Evolutionary conservation across 2,888 invertebrate genomes (phyloP), one percentile per base, ranked within the genome.

Genomic region (Apodemia duryi): DNA sequence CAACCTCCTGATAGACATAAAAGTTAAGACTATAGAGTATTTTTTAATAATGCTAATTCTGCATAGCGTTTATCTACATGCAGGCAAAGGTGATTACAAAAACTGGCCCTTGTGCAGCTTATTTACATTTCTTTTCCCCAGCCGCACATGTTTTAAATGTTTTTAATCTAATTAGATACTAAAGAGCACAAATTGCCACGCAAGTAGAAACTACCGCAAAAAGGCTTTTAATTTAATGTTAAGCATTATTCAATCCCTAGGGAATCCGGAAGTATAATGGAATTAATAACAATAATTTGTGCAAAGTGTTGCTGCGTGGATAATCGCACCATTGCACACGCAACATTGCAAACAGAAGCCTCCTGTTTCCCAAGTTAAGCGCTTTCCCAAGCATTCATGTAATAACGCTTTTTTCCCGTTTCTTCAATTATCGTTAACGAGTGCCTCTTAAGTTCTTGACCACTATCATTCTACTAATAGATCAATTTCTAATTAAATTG

Each of bases 181-280:
- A 57, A 57, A 6, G 60, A 35, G 60, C 13, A 60, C 60, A 60
- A 60, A 32, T 60, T 35, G 35, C 60, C n/a, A 32, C 32, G 32
- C 32, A 35, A 60, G 35, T 35, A 60, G 60, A 60, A 62, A 51
- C 65, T 32, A 54, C 21, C 43, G 61, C 49, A 62, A 61, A 60
- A 29, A 61, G 46, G 61, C 28, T 5, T 54, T 65, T 67, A 67
- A 63, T 67, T 65, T 51, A 51, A 61, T 57, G 63, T 29, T 41
- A 29, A 57, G 41, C 43, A 43, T 57, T 52, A 43, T 35, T 43
- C 80, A 82, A 85, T 85, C 83, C 81, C 81, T 73, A 83, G 85
- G 81, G 86, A 89, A 86, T 88, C 89, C 87, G 88, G 87, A 88
- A 88, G 82, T 80, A 75, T 76, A 74, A 76, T 76, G 63, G 68